Conservation (phyloP, 2,113 vertebrate genomes). For the Tragelaphus scriptus region DNA sequence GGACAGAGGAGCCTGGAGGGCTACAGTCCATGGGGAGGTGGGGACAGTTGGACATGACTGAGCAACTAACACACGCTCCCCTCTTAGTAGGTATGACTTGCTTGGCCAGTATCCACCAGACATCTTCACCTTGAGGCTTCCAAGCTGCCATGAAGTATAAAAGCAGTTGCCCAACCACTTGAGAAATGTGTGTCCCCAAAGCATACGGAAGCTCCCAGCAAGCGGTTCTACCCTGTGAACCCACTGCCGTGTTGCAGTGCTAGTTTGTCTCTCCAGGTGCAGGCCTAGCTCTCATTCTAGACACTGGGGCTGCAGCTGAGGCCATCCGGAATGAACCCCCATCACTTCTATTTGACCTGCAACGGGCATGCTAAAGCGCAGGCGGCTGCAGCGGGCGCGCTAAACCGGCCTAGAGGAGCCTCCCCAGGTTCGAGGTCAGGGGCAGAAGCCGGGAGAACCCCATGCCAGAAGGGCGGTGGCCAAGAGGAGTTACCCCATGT, state of each 20-base stretch:
- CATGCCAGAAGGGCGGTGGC: no score
- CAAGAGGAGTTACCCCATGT: no score
- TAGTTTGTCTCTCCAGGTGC: no score
- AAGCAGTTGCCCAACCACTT: background rate
- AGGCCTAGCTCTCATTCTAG: background rate
- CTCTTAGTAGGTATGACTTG: background rate
- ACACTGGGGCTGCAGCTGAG: background rate
- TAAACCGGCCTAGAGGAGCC: no score
- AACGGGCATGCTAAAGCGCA: no score
- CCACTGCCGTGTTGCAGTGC: rapidly evolving
- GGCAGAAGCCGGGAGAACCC: no score
- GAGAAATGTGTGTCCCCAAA: background rate
- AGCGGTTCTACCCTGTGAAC: background rate
- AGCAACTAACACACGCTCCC: rapidly evolving
- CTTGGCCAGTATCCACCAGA: no score
- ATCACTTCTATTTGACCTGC: background rate
- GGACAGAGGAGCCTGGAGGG: background rate
- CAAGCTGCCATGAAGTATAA: background rate
- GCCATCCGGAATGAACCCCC: background rate
- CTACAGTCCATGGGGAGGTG: no score
- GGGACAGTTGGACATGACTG: background rate
- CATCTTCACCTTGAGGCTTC: background rate
- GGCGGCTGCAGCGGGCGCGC: no score
- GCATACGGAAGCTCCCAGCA: rapidly evolving
- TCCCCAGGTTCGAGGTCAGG: no score